phyloP scores from a whole-genome alignment of 37 sponge, comb jelly and placozoan species.

The Ephydatia muelleri region DNA sequence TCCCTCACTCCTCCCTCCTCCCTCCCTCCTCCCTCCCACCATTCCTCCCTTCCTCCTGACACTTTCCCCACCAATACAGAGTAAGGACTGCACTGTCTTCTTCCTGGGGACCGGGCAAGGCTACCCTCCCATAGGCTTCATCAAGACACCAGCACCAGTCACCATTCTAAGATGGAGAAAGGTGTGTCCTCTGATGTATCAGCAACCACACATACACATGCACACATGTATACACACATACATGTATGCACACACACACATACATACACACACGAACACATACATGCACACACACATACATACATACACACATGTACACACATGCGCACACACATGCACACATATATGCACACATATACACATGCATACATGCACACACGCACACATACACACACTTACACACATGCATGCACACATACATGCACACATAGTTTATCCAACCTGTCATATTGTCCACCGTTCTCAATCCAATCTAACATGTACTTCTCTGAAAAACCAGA shows the following conservation, averaged over 20 bases:
- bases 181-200: not conserved
- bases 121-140: conserved; percentile 91
- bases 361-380: conserved; percentile 15
- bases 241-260: no score
- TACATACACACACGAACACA: not conserved
- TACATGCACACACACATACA: not conserved
- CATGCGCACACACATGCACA: conserved; percentile 5
- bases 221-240: not conserved
- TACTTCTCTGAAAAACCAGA: not conserved
- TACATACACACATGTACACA: not conserved
- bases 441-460: no score
- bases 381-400: conserved; percentile 8
- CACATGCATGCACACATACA: conserved; percentile 8
- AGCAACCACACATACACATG: no score
- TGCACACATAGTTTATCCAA: conserved; percentile 11
- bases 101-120: conserved; percentile 66
- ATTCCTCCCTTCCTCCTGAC: not conserved
- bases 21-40: not conserved
- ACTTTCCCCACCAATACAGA: conserved; percentile 18
- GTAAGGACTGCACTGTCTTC: conserved; percentile 83
- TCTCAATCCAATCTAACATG: no score
- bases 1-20: not conserved
- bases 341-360: not conserved
- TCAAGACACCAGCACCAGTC: conserved; percentile 78
- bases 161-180: conserved; percentile 71